A percentile compares a stretch with the other conserved stretches of the same genome.
Conservation (phyloP, 2,113 vertebrate species). For the Toxotes chatareus region DNA sequence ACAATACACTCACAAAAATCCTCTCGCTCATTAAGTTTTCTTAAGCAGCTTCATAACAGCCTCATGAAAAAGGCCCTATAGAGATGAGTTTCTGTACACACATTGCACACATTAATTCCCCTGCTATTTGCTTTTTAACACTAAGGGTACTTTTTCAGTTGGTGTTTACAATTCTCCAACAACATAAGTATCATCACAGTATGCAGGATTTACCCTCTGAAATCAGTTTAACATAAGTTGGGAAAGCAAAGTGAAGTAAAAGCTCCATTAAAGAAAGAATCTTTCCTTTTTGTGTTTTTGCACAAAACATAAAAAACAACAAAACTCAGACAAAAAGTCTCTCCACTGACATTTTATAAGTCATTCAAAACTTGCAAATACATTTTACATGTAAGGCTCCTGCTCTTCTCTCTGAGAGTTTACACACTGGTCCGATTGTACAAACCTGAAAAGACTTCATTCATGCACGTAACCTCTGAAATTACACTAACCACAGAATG, state of each 20-base stretch:
- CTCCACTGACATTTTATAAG: neutral
- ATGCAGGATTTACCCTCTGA: neutral
- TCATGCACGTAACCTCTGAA: neutral
- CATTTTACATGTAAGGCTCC: neutral
- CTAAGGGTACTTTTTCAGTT: neutral
- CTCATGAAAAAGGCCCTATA: no score
- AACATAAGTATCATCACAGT: no score
- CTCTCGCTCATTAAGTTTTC: neutral
- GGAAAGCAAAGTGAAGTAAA: neutral
- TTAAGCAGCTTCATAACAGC: no score
- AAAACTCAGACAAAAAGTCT: neutral
- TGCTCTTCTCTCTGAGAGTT: neutral
- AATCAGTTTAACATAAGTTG: neutral
- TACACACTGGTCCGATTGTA: neutral
- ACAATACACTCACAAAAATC: no score
- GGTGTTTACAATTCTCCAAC: no score
- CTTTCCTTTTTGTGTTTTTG: neutral
- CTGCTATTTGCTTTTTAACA: neutral
- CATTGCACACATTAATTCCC: neutral
- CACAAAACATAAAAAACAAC: neutral
- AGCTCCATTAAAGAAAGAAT: neutral
- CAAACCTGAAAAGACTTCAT: neutral
- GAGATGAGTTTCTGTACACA: no score
- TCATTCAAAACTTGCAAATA: neutral
- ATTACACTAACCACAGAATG: slow-evolving; percentile 9